A percentile compares a stretch with the other conserved stretches of the same genome.
Conservation (phyloP, 2,888 invertebrate species). For the Steinernema scapterisci region DNA sequence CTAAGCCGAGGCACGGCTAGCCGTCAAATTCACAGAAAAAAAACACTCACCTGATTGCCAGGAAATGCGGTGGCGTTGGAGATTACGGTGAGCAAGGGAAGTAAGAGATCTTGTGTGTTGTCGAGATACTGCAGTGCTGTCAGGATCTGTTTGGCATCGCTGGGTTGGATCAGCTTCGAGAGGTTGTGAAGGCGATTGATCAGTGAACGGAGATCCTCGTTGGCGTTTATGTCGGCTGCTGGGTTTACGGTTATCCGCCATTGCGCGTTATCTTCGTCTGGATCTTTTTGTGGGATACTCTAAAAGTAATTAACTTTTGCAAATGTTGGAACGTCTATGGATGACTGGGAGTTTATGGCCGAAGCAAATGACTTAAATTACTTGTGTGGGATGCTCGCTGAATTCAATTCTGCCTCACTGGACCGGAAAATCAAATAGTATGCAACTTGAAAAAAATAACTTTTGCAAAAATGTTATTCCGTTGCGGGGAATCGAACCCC, state of each 20-base stretch:
- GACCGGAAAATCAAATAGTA: too few species aligned
- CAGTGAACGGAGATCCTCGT: slow-evolving; percentile 45
- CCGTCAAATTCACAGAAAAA: too few species aligned
- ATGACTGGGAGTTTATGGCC: too few species aligned
- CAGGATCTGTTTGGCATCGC: slow-evolving; percentile 58
- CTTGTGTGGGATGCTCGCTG: too few species aligned
- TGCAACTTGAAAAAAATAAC: too few species aligned
- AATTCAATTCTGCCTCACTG: too few species aligned
- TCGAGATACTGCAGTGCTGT: slow-evolving; percentile 58
- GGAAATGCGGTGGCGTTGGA: slow-evolving; percentile 61
- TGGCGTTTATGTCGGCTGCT: slow-evolving; percentile 55
- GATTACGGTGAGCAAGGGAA: slow-evolving; percentile 59
- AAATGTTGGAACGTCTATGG: background rate
- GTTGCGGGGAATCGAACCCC: slow-evolving; percentile 35
- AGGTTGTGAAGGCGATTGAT: slow-evolving; percentile 58
- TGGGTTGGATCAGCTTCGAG: slow-evolving; percentile 52
- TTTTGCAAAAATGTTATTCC: slow-evolving; percentile 15
- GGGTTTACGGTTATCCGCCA: slow-evolving; percentile 64
- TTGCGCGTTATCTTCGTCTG: slow-evolving; percentile 55
- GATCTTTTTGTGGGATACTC: slow-evolving; percentile 63
- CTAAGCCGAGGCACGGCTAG: too few species aligned
- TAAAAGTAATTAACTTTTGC: slow-evolving; percentile 38
- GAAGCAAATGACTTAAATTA: too few species aligned
- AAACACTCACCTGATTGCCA: slow-evolving; percentile 52
- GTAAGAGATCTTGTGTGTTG: slow-evolving; percentile 54